phyloP scores from a whole-genome alignment of 2,888 invertebrate species.

The Uropetala carovei region DNA sequence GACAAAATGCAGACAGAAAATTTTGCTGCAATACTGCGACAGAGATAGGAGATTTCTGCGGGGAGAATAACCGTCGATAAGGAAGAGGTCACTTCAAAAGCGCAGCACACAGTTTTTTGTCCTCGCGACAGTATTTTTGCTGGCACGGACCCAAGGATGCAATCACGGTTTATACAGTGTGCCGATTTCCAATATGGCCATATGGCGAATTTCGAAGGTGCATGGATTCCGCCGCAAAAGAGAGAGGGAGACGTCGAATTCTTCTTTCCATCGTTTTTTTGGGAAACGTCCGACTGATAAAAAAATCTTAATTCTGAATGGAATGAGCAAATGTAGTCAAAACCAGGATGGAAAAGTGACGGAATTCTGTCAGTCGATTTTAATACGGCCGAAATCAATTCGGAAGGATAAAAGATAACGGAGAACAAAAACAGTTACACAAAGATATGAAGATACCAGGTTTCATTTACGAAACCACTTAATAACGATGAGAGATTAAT shows the following conservation, averaged over 20 bases:
- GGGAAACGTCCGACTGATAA: neutral
- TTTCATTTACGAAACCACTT: too few species aligned
- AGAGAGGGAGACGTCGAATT: neutral
- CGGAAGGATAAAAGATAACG: too few species aligned
- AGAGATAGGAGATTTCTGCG: neutral
- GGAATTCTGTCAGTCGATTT: too few species aligned
- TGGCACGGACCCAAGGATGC: neutral
- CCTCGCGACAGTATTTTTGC: neutral
- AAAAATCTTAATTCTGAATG: neutral
- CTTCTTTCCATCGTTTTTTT: neutral
- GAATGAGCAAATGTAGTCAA: too few species aligned
- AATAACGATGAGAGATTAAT: too few species aligned
- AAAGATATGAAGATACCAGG: too few species aligned
- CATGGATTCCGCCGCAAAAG: neutral
- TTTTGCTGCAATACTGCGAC: too few species aligned
- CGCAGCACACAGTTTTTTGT: neutral
- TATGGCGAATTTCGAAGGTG: neutral
- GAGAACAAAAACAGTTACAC: too few species aligned
- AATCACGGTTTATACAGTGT: conserved; percentile 31
- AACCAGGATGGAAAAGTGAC: too few species aligned
- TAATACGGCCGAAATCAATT: too few species aligned
- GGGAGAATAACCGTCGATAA: neutral
- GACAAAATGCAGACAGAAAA: too few species aligned
- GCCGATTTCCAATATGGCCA: conserved; percentile 34
- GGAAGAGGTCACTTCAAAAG: neutral